phyloP scores from a whole-genome alignment of 30 jellyfish, hydroid and myxozoan species.

The Clytia hemisphaerica region DNA sequence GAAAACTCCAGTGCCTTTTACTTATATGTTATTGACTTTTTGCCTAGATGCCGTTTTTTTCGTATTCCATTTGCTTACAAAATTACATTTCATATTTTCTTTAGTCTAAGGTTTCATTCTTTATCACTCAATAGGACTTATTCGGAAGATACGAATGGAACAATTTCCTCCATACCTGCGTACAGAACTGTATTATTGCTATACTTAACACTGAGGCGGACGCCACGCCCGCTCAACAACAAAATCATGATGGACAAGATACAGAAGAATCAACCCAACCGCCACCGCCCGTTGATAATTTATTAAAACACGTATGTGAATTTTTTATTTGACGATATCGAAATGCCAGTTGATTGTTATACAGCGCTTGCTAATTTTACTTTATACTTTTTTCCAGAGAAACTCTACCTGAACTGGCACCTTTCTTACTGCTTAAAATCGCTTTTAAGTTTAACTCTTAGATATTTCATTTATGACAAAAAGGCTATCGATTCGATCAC shows the following conservation, averaged over 20 bases:
- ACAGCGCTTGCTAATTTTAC: too few relatives aligned
- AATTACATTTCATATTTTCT: too few relatives aligned
- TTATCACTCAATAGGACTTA: slow-evolving; percentile 65
- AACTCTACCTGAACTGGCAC: too few relatives aligned
- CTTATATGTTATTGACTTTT: neutral
- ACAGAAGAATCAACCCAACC: neutral
- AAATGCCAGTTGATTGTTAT: neutral
- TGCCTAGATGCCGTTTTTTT: too few relatives aligned
- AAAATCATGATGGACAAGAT: slow-evolving; percentile 19
- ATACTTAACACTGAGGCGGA: slow-evolving; percentile 43
- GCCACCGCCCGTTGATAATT: neutral
- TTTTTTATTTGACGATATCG: neutral
- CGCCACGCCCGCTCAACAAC: neutral
- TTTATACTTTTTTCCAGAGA: too few relatives aligned
- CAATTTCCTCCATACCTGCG: slow-evolving; percentile 78
- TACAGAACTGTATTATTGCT: slow-evolving; percentile 64
- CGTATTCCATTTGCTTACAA: too few relatives aligned
- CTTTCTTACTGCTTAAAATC: too few relatives aligned
- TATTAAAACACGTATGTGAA: neutral
- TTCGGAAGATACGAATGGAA: slow-evolving; percentile 88
- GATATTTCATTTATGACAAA: too few relatives aligned
- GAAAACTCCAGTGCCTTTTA: too few relatives aligned
- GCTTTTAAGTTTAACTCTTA: slow-evolving; percentile 35
- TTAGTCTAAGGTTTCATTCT: neutral
- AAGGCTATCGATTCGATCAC: too few relatives aligned